Evolutionary conservation across 2,113 vertebrate species (phyloP), one percentile per base, ranked within the genome.

Genomic region (Forbesichthys agassizii): DNA sequence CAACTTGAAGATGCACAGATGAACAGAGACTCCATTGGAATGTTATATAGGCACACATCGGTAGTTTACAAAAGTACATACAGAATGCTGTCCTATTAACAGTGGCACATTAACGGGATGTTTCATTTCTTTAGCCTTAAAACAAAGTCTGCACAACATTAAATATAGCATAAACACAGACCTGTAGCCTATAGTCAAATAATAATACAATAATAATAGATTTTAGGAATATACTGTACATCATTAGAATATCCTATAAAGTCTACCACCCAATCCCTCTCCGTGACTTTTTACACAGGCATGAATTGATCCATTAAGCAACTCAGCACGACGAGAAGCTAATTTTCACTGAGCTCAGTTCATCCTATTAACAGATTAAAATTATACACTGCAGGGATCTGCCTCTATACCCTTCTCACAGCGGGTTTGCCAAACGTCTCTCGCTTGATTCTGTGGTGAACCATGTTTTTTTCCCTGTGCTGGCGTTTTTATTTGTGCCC

Each of bases 401-500:
- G 13, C 14, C 49, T 12, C 16, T 57, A 42, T 3, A 51, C 27
- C 2, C 27, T 85, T 90, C 90, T 92, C 79, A 93, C 90, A 52
- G 71, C 36, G 36, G 36, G 33, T 79, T 77, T 82, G 52, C 71
- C 46, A 10, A 74, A 55, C 42, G 77, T 72, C 16, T 83, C 83
- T 56, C 36, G 36, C n/a, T 61, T 77, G 33, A 59, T n/a, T 51
- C 75, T 77, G 47, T 57, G 73, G 51, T 66, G 71, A 75, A 71
- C 86, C 66, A 77, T 84, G 16, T 46, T 47, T 61, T 47, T 65
- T 47, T 65, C 0, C 11, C n/a, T 7, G 61, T 3, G 11, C 33
- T 63, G 52, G 1, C 48, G 8, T 3, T 53, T 9, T 5, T 48
- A 48, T 56, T 64, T 46, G 3, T 33, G 52, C 73, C 59, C 59